A percentile compares a stretch with the other conserved stretches of the same genome.
Conservation (phyloP, 2,797 vertebrate genomes). For the Poeciliopsis gracilis region DNA sequence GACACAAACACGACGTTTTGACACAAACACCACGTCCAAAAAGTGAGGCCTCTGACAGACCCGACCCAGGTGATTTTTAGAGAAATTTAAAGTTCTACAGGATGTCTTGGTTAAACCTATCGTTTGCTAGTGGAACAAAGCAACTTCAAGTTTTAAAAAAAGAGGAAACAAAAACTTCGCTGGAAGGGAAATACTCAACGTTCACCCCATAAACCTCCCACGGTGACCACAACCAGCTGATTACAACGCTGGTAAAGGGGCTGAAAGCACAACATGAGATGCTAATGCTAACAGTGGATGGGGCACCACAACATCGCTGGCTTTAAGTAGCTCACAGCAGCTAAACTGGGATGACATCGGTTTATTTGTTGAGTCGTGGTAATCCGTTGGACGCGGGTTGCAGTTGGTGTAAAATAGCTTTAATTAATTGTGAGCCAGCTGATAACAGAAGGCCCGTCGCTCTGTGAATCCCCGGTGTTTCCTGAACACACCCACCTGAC, state of each 20-base stretch:
- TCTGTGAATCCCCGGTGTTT: conserved; percentile 68
- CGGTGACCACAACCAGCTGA: background rate
- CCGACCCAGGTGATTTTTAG: background rate
- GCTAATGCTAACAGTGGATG: conserved; percentile 61
- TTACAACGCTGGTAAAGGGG: background rate
- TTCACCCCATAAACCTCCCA: background rate
- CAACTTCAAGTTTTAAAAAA: conserved; percentile 35
- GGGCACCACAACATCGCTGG: conserved; percentile 42
- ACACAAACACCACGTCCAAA: background rate
- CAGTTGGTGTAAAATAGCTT: background rate
- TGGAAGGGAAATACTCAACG: background rate
- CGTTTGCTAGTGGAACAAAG: conserved; percentile 1
- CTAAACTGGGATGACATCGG: conserved; percentile 16
- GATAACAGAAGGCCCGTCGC: conserved; percentile 42
- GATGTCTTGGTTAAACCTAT: conserved; percentile 7
- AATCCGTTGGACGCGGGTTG: background rate
- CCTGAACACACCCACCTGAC: conserved; percentile 59
- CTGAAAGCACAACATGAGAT: conserved; percentile 19
- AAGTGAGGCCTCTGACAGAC: background rate
- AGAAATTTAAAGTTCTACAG: background rate
- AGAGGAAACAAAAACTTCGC: conserved; percentile 2
- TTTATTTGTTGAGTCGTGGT: background rate
- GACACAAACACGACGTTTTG: too few species aligned
- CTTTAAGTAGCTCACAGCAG: conserved; percentile 17
- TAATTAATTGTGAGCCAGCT: background rate